Percentiles rank a stretch among this genome's conserved stretches.
Evolutionary conservation across 2,797 vertebrate species (phyloP).

Genomic region (Poecilia wingei): DNA sequence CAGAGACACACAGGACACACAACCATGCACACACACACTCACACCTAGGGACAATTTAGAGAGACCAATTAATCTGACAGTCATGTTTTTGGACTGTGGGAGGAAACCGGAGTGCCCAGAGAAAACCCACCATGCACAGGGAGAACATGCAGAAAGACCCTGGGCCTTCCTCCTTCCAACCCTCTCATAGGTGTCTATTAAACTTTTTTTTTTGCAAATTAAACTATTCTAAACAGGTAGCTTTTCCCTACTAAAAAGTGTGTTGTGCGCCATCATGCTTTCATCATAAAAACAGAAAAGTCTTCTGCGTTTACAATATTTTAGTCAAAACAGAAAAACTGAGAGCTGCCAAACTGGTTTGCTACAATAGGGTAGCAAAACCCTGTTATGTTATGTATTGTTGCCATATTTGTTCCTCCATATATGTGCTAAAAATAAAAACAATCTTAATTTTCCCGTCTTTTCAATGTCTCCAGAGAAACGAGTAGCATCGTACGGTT

Average conservation of each 20-base stretch:
- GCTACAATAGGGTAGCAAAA: neutral
- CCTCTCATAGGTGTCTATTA: no score
- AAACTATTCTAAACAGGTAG: neutral
- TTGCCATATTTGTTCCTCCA: neutral
- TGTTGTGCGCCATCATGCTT: no score
- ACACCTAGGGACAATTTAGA: no score
- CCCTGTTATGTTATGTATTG: neutral
- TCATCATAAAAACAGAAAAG: neutral
- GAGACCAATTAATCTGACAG: no score
- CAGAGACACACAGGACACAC: no score
- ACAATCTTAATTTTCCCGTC: neutral
- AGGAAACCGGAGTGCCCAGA: no score
- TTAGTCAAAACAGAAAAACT: neutral
- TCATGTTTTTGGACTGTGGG: no score
- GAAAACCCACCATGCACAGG: no score
- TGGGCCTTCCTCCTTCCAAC: no score
- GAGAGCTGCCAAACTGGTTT: neutral
- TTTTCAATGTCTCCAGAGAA: constrained; percentile 82
- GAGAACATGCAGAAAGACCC: no score
- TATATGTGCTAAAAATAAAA: neutral
- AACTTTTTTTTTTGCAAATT: neutral
- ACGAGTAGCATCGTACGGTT: constrained; percentile 82
- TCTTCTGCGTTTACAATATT: neutral
- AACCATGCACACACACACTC: no score
- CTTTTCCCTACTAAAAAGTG: neutral